These are phyloP conservation scores for Agelastica alni DNA, from an alignment of 2,888 invertebrate species.

Conservation along the genomic window DNA sequence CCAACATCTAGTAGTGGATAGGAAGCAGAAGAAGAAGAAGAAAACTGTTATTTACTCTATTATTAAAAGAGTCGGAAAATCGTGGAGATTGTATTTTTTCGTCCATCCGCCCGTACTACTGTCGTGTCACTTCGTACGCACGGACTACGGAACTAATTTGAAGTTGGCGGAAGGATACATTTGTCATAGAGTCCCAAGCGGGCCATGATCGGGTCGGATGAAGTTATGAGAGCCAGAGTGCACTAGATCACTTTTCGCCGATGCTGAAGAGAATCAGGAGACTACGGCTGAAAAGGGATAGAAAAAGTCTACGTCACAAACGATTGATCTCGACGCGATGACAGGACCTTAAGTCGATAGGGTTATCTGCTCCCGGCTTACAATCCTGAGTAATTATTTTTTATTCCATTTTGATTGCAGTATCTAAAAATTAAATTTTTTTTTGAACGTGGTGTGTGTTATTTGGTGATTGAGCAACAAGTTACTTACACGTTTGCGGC, in stretches of 20 bases:
- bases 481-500: too few species aligned
- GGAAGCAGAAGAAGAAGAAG: too few species aligned
- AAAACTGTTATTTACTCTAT: too few species aligned
- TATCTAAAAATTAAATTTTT: too few species aligned
- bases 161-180: constrained; percentile 60
- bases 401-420: too few species aligned
- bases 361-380: neutral
- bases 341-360: constrained; percentile 6
- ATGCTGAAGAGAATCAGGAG: constrained; percentile 34
- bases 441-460: too few species aligned
- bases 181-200: constrained; percentile 59
- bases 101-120: constrained; percentile 17
- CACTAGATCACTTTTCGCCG: constrained; percentile 55
- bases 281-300: constrained; percentile 44
- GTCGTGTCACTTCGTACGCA: constrained; percentile 46
- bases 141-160: constrained; percentile 56
- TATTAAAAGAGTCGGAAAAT: too few species aligned
- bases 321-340: constrained; percentile 24
- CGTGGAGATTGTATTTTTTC: too few species aligned
- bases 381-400: too few species aligned
- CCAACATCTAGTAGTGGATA: too few species aligned
- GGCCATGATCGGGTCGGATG: constrained; percentile 60
- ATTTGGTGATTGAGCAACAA: too few species aligned
- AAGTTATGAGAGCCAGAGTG: constrained; percentile 59
- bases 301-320: constrained; percentile 41